Percentiles rank a stretch among this genome's conserved stretches.
Conservation (phyloP, 1,140 invertebrate species). For the Apis dorsata region DNA sequence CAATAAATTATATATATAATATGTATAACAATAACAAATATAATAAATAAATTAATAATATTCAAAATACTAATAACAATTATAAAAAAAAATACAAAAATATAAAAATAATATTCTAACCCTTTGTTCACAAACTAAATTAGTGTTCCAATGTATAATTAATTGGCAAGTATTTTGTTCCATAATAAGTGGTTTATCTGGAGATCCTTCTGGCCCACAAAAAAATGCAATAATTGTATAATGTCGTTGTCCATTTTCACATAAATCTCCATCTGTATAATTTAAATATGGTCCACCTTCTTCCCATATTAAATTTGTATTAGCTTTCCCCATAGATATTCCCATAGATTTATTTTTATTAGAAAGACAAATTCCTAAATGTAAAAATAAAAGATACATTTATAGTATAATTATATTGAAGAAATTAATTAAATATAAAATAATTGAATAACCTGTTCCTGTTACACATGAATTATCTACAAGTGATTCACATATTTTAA, state of each 20-base stretch:
- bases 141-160: constrained; percentile 79
- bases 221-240: constrained; percentile 81
- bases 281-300: constrained; percentile 80
- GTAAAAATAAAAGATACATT: constrained; percentile 13
- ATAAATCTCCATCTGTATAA: constrained; percentile 79
- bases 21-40: no score
- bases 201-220: constrained; percentile 74
- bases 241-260: constrained; percentile 63
- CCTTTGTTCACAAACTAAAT: constrained; percentile 77
- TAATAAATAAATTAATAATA: background rate
- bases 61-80: constrained; percentile 24
- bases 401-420: background rate
- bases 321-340: constrained; percentile 76
- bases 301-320: constrained; percentile 78
- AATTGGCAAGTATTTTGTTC: constrained; percentile 78
- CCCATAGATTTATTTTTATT: constrained; percentile 22
- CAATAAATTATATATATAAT: constrained; percentile 25
- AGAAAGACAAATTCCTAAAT: constrained; percentile 69
- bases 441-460: constrained; percentile 60
- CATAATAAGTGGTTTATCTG: constrained; percentile 72
- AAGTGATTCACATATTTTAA: constrained; percentile 68
- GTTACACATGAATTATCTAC: constrained; percentile 52
- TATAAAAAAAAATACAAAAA: background rate
- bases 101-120: constrained; percentile 60
- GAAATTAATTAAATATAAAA: constrained; percentile 5